Evolutionary conservation across 2,113 vertebrate genomes (phyloP), one percentile per base, ranked within the genome.

Genomic region (Neodontobutis hainanensis): DNA sequence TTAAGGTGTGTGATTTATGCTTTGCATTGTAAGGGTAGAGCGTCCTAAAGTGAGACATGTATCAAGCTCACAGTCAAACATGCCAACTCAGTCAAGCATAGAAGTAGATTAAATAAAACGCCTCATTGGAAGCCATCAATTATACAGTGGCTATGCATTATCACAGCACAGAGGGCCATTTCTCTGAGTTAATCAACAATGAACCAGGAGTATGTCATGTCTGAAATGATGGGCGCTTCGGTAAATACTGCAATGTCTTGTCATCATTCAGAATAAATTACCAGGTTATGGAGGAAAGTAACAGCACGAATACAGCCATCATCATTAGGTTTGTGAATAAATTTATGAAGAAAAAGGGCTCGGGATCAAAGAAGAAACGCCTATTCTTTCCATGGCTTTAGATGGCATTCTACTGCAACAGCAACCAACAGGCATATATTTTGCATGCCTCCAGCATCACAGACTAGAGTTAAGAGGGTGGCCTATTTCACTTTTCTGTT

Each of bases 181-280:
- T 65, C 72, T 72, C 53, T 10, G 52, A 83, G 42, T 68, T 79
- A 86, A 86, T 83, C 82, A 84, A 77, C 70, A 61, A 67, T 68
- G 65, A 80, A 35, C 50, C n/a, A 19, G 63, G 53, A 61, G 32
- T 32, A 43, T 75, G 79, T 83, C 82, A 80, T 61, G 63, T 68
- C 34, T 35, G 43, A 68, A 70, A 61, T 65, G 77, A 75, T 46
- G 62, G 66, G 34, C 44, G 76, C 60, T 66, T 73, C 68, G 57
- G 68, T 74, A 78, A 83, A 83, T 57, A 65, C 62, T 61, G 32
- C 34, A 36, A 36, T 34, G 34, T 63, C 42, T 58, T 73, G 73
- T 75, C 77, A 83, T 77, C 36, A 74, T 59, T 83, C 19, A 73
- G 61, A 36, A 53, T 66, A 67, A 78, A 84, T 83, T 61, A 74